Evolutionary conservation across 23 tunicate species (phyloP).

Genomic region (Ciona savignyi): DNA sequence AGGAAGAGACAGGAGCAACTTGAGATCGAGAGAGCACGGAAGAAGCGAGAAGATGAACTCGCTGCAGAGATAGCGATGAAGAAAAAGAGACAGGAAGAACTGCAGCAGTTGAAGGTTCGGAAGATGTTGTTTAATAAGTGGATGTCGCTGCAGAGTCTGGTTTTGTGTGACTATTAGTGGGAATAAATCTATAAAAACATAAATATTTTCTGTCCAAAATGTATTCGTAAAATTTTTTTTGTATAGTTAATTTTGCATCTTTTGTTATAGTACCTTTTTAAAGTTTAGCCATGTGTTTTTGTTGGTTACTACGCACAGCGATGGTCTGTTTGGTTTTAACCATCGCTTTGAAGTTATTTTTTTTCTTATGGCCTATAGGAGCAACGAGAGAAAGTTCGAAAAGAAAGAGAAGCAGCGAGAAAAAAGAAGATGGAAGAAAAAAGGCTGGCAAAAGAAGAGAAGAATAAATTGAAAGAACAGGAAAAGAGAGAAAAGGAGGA

Average conservation of each 20-base stretch:
- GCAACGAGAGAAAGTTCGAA: not conserved
- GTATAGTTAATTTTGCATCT: no score
- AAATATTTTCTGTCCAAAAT: no score
- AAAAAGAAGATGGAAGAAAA: slow-evolving; percentile 25
- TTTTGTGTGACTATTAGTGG: no score
- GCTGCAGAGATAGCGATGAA: not conserved
- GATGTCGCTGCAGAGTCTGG: no score
- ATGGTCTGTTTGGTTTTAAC: no score
- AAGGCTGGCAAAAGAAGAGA: slow-evolving; percentile 17
- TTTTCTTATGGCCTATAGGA: not conserved
- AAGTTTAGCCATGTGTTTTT: no score
- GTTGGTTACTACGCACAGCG: no score
- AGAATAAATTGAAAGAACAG: slow-evolving; percentile 30
- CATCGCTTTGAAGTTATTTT: no score
- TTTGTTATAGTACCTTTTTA: no score
- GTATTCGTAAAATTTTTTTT: no score
- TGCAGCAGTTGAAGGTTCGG: not conserved
- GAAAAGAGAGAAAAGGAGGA: slow-evolving; percentile 51
- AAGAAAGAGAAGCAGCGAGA: not conserved
- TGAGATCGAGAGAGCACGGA: not conserved
- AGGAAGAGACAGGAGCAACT: not conserved
- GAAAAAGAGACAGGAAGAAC: not conserved
- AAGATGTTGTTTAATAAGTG: no score
- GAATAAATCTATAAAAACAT: no score
- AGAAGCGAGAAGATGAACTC: not conserved